A percentile compares a stretch with the other conserved stretches of the same genome.
phyloP scores from a whole-genome alignment of 1,140 invertebrate genomes.

The Oncopodura yosiiana region DNA sequence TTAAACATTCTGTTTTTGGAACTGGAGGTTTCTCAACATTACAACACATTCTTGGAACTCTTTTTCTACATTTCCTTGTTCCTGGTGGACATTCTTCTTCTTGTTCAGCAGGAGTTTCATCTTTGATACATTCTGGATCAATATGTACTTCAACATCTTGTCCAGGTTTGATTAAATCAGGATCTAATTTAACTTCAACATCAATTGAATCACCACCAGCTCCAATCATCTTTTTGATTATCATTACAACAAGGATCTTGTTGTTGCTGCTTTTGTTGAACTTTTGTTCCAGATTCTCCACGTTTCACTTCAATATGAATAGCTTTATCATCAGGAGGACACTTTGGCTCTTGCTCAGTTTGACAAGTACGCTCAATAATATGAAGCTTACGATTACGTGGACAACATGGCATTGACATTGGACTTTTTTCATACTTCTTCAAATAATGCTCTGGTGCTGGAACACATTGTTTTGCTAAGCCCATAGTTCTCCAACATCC shows the following conservation, averaged over 20 bases:
- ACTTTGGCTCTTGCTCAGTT: background rate
- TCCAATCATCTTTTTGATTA: background rate
- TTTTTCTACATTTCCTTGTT: too few species aligned
- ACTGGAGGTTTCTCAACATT: constrained; percentile 10
- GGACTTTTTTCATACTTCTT: constrained; percentile 26
- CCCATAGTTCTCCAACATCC: constrained; percentile 27
- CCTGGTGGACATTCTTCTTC: background rate
- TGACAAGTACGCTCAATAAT: background rate
- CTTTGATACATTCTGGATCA: background rate
- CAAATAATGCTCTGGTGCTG: constrained; percentile 27
- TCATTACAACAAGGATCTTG: background rate
- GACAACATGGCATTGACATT: constrained; percentile 14
- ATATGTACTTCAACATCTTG: background rate
- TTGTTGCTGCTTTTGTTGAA: background rate
- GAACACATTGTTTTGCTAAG: constrained; percentile 7
- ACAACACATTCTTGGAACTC: constrained; percentile 18
- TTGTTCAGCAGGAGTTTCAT: background rate
- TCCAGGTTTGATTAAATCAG: background rate
- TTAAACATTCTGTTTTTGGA: constrained; percentile 5
- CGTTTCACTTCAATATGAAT: background rate
- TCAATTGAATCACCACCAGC: background rate
- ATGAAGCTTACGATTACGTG: constrained; percentile 8
- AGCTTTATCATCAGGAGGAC: background rate
- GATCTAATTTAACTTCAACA: background rate
- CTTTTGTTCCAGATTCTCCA: background rate